Evolutionary conservation across 2,797 vertebrate species (phyloP), one percentile per base, ranked within the genome.

Genomic region (Phoxinus dragarum): DNA sequence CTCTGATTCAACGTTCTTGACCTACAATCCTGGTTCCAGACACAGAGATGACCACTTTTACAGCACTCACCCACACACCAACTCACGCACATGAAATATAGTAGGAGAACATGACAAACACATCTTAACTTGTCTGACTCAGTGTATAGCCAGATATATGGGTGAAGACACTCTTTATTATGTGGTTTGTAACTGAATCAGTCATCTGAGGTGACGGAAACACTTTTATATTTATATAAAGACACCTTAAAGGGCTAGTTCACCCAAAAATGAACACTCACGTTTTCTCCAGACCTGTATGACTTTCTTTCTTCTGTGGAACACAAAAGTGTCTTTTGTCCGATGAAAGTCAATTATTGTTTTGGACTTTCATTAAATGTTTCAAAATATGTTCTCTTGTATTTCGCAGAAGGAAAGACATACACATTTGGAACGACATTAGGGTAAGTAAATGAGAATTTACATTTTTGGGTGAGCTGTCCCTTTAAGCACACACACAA

Each of bases 31-130:
- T 27, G 54, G 40, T 31, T 64, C 27, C 69, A 82, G 80, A 82
- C 27, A 1, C 54, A 40, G 44, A 84, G 36, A 83, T 68, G 61
- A 84, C 34, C 49, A 42, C 64, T 59, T 68, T 78, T 68, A 78
- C 61, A 42, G 38, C 66, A n/a, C 52, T 84, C 74, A 34, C 49
- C 27, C 73, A 52, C 82, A 49, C 56, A 38, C 66, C 9, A 6
- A 31, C 36, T 17, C 59, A 19, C 61, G 27, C 42, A 49, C 76
- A 76, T 83, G 34, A 76, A 67, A 52, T 67, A n/a, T 5, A 64
- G 59, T 14, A 27, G 81, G 73, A 84, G 64, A 84, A 71, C 74
- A 79, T 78, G 74, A 78, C 49, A 75, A 61, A 78, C 47, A 54
- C 54, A 61, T 44, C 27, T 72, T 36, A 21, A 73, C 69, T 69